Evolutionary conservation across 2,888 invertebrate genomes (phyloP), one percentile per base, ranked within the genome.

Genomic region (Andrena haemorrhoa): DNA sequence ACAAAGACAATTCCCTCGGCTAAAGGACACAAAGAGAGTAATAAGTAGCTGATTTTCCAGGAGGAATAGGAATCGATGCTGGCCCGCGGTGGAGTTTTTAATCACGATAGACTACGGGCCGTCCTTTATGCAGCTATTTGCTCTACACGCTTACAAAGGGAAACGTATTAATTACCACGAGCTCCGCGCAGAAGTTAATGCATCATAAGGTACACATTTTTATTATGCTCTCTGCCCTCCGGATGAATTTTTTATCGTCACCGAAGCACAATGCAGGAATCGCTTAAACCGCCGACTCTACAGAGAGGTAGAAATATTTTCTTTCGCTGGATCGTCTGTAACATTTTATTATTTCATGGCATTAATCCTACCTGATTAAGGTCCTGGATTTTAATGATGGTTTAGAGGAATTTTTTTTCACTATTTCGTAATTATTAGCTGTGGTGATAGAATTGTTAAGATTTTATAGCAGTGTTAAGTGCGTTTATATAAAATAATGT

Each of bases 101-200:
- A 82, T 79, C 74, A 63, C 47, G 47, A 26, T 60, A 33, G 49
- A 26, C 31, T 29, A 26, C 8, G 23, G 8, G 31, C 58, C 51
- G 51, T 31, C 58, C 23, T 41, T 23, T 35, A 31, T 66, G 7
- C 47, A 6, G 29, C 10, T 66, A 65, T 71, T 77, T 77, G 77
- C 53, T 78, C 12, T 35, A 66, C 31, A 51, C n/a, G 41, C 41
- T 61, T 77, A 68, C 81, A 71, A 75, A 71, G 63, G 12, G 58
- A 63, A 79, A 56, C 68, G 60, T 49, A 79, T 71, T 79, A 79
- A 75, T 79, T 82, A 56, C 65, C 51, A 63, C 23, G 31, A 41
- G 26, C 7, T n/a, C 31, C 7, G 51, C 47, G 8, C 63, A 51
- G 8, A 61, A n/a, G 53, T 49, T 65, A 73, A 79, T 72, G 23